Conservation (phyloP, 2,797 vertebrate genomes). For the Chromis chromis region DNA sequence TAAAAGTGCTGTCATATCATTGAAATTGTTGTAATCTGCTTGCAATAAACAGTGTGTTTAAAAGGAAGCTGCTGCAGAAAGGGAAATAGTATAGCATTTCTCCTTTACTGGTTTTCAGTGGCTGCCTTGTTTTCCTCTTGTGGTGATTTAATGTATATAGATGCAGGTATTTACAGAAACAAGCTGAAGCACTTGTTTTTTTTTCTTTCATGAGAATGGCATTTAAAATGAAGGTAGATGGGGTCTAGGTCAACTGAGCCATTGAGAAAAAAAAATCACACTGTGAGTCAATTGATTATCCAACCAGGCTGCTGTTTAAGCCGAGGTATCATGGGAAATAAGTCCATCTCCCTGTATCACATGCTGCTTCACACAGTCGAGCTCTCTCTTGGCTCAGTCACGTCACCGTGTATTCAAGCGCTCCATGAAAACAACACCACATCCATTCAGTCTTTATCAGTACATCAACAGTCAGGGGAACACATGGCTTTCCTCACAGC, state of each 20-base stretch:
- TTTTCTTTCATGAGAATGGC: background rate
- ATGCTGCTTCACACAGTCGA: slow-evolving; percentile 54
- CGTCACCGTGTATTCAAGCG: slow-evolving; percentile 55
- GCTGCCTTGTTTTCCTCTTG: no score
- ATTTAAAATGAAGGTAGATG: background rate
- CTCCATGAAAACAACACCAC: slow-evolving; percentile 61
- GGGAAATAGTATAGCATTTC: no score
- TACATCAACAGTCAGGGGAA: slow-evolving; percentile 57
- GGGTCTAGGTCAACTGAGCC: background rate
- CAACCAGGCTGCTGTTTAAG: slow-evolving; percentile 15
- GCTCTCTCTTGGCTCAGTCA: slow-evolving; percentile 31
- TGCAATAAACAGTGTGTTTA: no score
- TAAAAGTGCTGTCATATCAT: no score
- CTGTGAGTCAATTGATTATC: slow-evolving; percentile 10
- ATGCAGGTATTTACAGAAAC: background rate
- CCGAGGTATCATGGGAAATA: slow-evolving; percentile 53
- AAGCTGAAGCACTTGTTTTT: background rate
- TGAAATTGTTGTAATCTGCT: no score
- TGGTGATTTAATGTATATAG: background rate
- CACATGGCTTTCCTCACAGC: slow-evolving; percentile 57
- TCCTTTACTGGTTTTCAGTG: no score
- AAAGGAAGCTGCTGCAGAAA: no score
- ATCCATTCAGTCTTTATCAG: slow-evolving; percentile 72
- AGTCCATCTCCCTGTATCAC: slow-evolving; percentile 47
- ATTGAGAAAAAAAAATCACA: background rate